Evolutionary conservation across 2,113 vertebrate species (phyloP), one percentile per base, ranked within the genome.

Genomic region (Otus sunia): DNA sequence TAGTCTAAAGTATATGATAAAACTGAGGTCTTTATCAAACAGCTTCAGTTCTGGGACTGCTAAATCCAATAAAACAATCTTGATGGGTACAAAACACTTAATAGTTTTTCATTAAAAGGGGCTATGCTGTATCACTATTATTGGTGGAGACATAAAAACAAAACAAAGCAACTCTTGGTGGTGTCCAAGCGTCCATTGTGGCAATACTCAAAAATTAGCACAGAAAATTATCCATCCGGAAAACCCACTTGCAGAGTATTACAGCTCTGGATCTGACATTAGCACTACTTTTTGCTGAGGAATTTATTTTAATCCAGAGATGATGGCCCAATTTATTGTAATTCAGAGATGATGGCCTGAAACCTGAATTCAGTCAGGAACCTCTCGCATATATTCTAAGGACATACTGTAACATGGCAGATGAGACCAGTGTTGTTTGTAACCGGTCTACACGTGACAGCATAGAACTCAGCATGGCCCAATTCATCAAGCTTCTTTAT

Each of bases 361-460:
- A 81, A 23, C 3, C 8, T 20, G 41, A 26, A 29, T 32, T 52
- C 11, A 52, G 30, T 41, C 34, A 26, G 58, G 41, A 75, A n/a
- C 9, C 9, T 49, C 41, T 23, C 1, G 2, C 9, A 17, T 21
- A 67, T 22, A 22, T 21, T 59, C 19, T 21, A 23, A 52, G 36
- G 36, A 12, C 32, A 26, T 12, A 6, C 7, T 2, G 3, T 26
- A 23, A 34, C 14, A n/a, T 78, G 59, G 10, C 36, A 41, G 50
- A 7, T 4, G 9, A 64, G 26, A 59, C 17, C 45, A 15, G 12
- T 6, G 10, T 1, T 43, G 36, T 53, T 63, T 43, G 10, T 55
- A 37, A 22, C 47, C 9, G 21, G 52, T 27, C n/a, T 47, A 22
- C 19, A 22, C 7, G 2, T 0, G 12, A 12, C 2, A 5, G 27